Conservation (phyloP, 2,888 invertebrate genomes). For the Diogma glabrata region DNA sequence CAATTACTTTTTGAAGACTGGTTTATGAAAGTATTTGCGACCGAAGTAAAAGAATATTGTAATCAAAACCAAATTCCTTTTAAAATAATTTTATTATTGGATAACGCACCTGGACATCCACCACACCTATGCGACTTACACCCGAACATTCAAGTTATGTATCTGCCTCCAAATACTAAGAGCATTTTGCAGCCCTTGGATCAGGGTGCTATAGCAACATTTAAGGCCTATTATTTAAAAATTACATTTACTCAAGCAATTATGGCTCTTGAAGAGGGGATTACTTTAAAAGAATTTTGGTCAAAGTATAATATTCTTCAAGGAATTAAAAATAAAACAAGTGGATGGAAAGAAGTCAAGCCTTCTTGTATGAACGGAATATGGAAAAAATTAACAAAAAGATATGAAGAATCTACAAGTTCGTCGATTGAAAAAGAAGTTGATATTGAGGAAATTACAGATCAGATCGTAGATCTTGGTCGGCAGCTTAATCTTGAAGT, state of each 20-base stretch:
- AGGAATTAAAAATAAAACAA: slow-evolving; percentile 5
- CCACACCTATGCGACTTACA: neutral
- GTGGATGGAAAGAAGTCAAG: slow-evolving; percentile 9
- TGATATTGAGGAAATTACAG: slow-evolving; percentile 5
- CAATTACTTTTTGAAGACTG: neutral
- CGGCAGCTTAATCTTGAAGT: slow-evolving; percentile 3
- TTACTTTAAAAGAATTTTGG: slow-evolving; percentile 8
- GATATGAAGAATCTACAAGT: slow-evolving; percentile 6
- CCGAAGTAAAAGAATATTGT: slow-evolving; percentile 6
- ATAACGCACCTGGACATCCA: slow-evolving; percentile 2
- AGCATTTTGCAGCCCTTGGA: slow-evolving; percentile 4
- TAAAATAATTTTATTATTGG: slow-evolving; percentile 3
- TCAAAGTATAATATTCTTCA: slow-evolving; percentile 7
- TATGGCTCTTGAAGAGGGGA: slow-evolving; percentile 9
- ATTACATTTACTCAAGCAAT: slow-evolving; percentile 7
- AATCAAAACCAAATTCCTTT: slow-evolving; percentile 4
- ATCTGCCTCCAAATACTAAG: slow-evolving; percentile 5
- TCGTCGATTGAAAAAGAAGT: slow-evolving; percentile 9
- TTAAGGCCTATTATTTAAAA: slow-evolving; percentile 8
- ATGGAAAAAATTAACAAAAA: slow-evolving; percentile 6
- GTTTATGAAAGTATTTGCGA: neutral
- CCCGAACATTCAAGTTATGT: slow-evolving; percentile 5
- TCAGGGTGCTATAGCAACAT: slow-evolving; percentile 5
- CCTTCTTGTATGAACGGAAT: slow-evolving; percentile 3
- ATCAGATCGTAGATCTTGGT: slow-evolving; percentile 6